Evolutionary conservation across 2,888 invertebrate species (phyloP).

Genomic region (Xestia rhomboidea): DNA sequence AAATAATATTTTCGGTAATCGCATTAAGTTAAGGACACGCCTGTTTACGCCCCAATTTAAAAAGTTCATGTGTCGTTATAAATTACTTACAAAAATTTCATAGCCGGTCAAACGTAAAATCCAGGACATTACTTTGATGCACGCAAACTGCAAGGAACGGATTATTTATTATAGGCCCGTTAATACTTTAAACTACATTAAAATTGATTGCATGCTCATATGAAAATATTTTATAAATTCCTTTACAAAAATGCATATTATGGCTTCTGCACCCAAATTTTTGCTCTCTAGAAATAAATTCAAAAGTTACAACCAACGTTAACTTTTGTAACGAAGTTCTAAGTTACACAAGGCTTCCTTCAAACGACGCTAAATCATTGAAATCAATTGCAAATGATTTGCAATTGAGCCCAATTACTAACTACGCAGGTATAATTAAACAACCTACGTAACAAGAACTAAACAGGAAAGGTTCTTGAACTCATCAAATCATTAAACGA

Average conservation of each 20-base stretch:
- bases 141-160: slow-evolving; percentile 61
- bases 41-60: slow-evolving; percentile 32
- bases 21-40: not conserved
- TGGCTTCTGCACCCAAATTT: not conserved
- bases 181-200: slow-evolving; percentile 65
- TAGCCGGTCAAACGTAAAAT: slow-evolving; percentile 37
- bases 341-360: not conserved
- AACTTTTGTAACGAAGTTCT: not conserved
- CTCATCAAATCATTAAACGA: slow-evolving; percentile 39
- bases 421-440: slow-evolving; percentile 51
- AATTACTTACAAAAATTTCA: slow-evolving; percentile 51
- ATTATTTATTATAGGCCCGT: slow-evolving; percentile 62
- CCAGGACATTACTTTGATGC: slow-evolving; percentile 51
- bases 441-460: slow-evolving; percentile 32
- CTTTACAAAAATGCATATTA: slow-evolving; percentile 17
- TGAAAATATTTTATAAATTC: slow-evolving; percentile 29
- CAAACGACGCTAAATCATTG: slow-evolving; percentile 28
- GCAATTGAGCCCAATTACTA: slow-evolving; percentile 47
- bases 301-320: not conserved
- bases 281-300: not conserved
- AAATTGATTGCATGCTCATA: slow-evolving; percentile 54
- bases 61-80: slow-evolving; percentile 36
- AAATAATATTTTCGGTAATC: slow-evolving; percentile 7
- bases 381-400: slow-evolving; percentile 49
- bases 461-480: slow-evolving; percentile 50